These are phyloP conservation scores for Platygyra sinensis DNA, from an alignment of 64 coral and sea anemone genomes.

Conservation along the genomic window DNA sequence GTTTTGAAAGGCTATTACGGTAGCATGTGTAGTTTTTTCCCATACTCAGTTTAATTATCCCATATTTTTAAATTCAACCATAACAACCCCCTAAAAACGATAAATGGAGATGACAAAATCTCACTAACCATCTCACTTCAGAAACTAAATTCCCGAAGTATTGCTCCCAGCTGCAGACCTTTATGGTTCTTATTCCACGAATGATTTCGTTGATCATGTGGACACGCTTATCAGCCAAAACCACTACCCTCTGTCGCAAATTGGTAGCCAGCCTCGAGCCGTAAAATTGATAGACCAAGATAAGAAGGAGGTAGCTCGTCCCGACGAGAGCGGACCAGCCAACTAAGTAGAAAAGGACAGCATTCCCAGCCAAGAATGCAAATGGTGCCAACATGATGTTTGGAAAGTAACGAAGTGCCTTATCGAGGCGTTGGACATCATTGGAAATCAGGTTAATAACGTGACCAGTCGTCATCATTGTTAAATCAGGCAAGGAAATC, in stretches of 20 bases:
- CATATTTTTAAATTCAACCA: too few species aligned
- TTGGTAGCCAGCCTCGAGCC: neutral
- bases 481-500: neutral
- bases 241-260: constrained; percentile 2
- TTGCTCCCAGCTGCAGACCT: constrained; percentile 52
- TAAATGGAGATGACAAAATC: too few species aligned
- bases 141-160: constrained; percentile 25
- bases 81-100: too few species aligned
- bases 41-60: too few species aligned
- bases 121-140: constrained; percentile 1
- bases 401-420: neutral
- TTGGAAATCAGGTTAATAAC: constrained; percentile 56
- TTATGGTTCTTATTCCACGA: constrained; percentile 32
- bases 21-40: too few species aligned
- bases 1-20: too few species aligned
- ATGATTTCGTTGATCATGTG: constrained; percentile 16
- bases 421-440: constrained; percentile 60
- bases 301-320: neutral
- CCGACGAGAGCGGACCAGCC: constrained; percentile 22
- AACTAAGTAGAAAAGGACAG: constrained; percentile 16
- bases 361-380: neutral
- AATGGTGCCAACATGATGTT: constrained; percentile 25
- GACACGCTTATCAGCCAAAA: constrained; percentile 38
- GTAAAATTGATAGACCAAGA: neutral
- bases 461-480: constrained; percentile 35